Base-by-base conservation (phyloP, 2,113 vertebrate genomes). In the Scytalopus superciliaris region DNA sequence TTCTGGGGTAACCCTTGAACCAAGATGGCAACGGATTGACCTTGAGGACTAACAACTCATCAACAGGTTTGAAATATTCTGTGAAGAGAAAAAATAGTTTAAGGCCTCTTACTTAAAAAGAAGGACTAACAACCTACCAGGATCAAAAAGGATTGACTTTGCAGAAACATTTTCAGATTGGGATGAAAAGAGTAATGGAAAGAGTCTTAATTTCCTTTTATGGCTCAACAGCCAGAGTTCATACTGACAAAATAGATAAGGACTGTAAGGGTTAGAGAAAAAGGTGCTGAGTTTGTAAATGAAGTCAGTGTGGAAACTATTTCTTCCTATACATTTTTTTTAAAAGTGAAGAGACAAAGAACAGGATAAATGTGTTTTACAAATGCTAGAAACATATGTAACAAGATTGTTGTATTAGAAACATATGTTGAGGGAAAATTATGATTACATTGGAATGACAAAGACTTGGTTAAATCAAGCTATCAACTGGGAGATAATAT, bases 401-500 rank as follows among this genome's bases (percentile, higher is more conserved):
- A 94, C 83, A 93, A 95, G 67, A 75, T 68, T 90, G 8, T 12
- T 84, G 72, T 88, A 96, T 97, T 97, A 91, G 92, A 94, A 97
- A 96, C 96, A 97, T 86, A 96, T 97, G 96, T 78, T 86, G 75
- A 90, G 42, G 75, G 53, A 52, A 95, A 91, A 93, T 60, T 84
- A 77, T 93, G 60, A 85, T 88, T 91, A 69, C 82, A 84, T 57
- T 94, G 93, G 72, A 95, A 94, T 49, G 64, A 90, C 72, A 95
- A 81, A 67, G 78, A 91, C 56, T 95, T 79, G 27, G 79, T 95
- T 96, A 96, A 97, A 96, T 92, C 87, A 95, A 90, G 57, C 80
- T 94, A 94, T 97, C 96, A 94, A 45, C 87, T 82, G 45, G 78
- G 74, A 95, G 92, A 95, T 95, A 91, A 93, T 96, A 96, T 97